These are phyloP conservation scores for Anniella stebbinsi DNA, from an alignment of 2,797 vertebrate genomes.

Conservation along the genomic window DNA sequence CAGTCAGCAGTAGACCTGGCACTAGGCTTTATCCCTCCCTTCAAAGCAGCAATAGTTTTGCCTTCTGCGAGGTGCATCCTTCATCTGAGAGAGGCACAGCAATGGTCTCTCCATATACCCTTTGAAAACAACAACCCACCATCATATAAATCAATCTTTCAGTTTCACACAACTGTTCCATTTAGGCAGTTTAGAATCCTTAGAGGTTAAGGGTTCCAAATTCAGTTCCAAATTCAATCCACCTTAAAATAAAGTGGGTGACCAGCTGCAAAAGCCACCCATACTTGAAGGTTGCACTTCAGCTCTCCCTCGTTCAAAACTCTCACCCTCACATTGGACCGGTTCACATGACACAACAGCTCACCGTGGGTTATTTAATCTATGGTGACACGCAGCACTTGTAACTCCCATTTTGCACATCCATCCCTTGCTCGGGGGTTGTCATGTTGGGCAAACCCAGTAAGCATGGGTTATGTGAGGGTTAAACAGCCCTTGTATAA, in stretches of 20 bases:
- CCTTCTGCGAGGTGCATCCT: neutral
- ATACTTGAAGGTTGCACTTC: conserved; percentile 35
- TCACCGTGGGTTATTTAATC: no score
- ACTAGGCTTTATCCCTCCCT: neutral
- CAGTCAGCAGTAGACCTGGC: neutral
- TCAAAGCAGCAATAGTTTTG: neutral
- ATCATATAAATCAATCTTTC: neutral
- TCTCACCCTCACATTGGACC: no score
- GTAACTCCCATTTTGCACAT: no score
- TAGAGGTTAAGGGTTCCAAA: no score
- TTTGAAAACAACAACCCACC: neutral
- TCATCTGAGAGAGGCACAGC: neutral
- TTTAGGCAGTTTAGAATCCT: conserved; percentile 28
- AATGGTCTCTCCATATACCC: no score
- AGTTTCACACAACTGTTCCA: conserved; percentile 41
- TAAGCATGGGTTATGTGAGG: no score
- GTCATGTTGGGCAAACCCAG: no score
- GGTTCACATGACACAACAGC: no score
- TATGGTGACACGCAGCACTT: no score
- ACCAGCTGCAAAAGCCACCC: conserved; percentile 67
- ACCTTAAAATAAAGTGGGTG: conserved; percentile 38
- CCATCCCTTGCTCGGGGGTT: no score
- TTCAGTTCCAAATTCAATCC: conserved; percentile 37
- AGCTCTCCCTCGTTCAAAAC: conserved; percentile 48
- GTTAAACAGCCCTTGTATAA: no score